Conservation (phyloP, 2,113 vertebrate species). For the Rhipidura dahli region DNA sequence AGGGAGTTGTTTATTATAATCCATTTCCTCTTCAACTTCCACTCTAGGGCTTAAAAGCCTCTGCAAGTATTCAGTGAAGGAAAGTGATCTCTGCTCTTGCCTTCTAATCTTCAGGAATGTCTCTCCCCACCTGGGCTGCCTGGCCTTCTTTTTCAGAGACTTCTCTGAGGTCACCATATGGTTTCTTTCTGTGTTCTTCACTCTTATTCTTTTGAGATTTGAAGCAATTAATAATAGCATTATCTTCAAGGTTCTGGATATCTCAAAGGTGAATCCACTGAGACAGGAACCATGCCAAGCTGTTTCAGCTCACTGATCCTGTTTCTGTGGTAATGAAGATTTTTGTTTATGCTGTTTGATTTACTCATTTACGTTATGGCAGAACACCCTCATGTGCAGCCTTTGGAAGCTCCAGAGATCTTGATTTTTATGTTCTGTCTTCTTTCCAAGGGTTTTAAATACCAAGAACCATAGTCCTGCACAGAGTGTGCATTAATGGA, state of each 20-base stretch:
- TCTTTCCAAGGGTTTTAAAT: not conserved
- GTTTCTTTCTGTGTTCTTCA: slow-evolving; percentile 32
- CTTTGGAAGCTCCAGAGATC: not conserved
- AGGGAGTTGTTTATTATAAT: slow-evolving; percentile 21
- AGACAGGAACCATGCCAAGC: not conserved
- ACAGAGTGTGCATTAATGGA: not conserved
- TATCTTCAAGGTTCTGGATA: not conserved
- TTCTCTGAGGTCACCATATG: slow-evolving; percentile 25
- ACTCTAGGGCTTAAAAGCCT: not conserved
- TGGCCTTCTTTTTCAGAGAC: not conserved
- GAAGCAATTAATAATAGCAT: not conserved
- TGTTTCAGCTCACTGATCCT: not conserved
- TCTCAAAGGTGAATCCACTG: not conserved
- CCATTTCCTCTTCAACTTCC: slow-evolving; percentile 24
- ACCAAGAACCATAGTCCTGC: not conserved
- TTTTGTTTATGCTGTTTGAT: slow-evolving; percentile 2
- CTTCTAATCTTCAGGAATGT: not conserved
- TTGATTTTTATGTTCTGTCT: not conserved
- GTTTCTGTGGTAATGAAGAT: not conserved
- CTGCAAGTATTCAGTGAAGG: not conserved
- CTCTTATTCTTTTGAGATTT: not conserved
- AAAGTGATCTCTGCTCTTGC: not conserved
- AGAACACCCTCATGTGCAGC: not conserved
- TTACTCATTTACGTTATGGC: not conserved
- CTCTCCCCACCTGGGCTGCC: not conserved